phyloP scores from a whole-genome alignment of 2,888 invertebrate species.

The Labia minor region DNA sequence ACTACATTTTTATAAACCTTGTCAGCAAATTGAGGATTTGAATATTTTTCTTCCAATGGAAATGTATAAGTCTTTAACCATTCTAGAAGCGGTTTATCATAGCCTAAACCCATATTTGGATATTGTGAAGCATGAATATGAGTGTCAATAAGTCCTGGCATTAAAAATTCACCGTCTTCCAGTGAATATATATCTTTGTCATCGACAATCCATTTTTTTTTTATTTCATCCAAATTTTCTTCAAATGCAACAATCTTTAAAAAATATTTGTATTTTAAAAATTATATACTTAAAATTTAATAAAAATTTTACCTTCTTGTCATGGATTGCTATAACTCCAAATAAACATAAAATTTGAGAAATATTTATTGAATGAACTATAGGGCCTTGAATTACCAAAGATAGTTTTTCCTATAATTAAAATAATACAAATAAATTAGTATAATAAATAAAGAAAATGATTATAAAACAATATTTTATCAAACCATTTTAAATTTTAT shows the following conservation, averaged over 20 bases:
- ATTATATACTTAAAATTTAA: background rate
- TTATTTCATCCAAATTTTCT: conserved; percentile 31
- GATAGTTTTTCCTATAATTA: background rate
- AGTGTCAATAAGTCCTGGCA: conserved; percentile 81
- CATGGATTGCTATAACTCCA: background rate
- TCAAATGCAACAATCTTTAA: conserved; percentile 38
- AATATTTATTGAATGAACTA: background rate
- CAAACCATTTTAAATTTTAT: too few relatives aligned
- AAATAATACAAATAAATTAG: background rate
- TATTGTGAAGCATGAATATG: conserved; percentile 87
- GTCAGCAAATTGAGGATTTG: conserved; percentile 54
- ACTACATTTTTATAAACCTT: conserved; percentile 65
- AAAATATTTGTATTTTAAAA: background rate
- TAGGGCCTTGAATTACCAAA: background rate
- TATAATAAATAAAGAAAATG: background rate
- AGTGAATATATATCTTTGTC: conserved; percentile 20
- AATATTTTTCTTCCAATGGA: conserved; percentile 65
- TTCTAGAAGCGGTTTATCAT: conserved; percentile 66
- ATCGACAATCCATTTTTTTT: conserved; percentile 30
- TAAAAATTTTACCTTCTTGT: background rate
- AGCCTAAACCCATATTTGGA: conserved; percentile 72
- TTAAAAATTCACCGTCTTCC: conserved; percentile 50
- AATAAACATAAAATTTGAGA: background rate
- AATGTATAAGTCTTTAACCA: conserved; percentile 82
- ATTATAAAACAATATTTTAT: too few relatives aligned